Percentiles rank a stretch among this genome's conserved stretches.
Conservation (phyloP, 2,113 vertebrate genomes). For the Potamarius usumacintae region DNA sequence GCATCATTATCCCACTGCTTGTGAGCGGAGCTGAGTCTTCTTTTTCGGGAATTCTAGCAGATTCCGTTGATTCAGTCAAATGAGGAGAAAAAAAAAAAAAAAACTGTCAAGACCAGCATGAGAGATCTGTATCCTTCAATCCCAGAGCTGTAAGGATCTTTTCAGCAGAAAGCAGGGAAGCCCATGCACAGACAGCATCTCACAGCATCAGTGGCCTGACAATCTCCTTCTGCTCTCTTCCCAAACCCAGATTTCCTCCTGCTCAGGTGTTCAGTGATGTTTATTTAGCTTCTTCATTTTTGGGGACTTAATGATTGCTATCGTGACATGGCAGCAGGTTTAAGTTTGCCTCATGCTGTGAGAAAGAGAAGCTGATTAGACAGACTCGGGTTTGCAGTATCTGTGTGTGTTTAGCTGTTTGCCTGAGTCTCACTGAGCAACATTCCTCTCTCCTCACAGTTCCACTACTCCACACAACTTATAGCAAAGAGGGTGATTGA, state of each 20-base stretch:
- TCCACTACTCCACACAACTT: background rate
- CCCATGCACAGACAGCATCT: background rate
- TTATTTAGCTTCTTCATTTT: background rate
- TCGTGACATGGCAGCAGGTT: constrained; percentile 39
- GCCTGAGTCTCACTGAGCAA: background rate
- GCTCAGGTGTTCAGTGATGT: constrained; percentile 8
- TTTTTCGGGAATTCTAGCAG: background rate
- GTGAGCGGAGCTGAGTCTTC: background rate
- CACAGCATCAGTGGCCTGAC: constrained; percentile 12
- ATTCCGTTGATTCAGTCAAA: background rate
- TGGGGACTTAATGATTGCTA: constrained; percentile 18
- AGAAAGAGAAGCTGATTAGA: constrained; percentile 16
- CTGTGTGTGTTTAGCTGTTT: constrained; percentile 26
- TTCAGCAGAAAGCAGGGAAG: constrained; percentile 3
- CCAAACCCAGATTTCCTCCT: constrained; percentile 28
- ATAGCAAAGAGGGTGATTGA: background rate
- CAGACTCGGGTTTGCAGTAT: constrained; percentile 35
- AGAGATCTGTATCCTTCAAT: background rate
- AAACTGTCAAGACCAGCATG: background rate
- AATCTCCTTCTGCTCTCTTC: background rate
- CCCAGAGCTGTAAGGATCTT: background rate
- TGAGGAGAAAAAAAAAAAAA: background rate
- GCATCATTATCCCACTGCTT: constrained; percentile 2
- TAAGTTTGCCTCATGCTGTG: constrained; percentile 15
- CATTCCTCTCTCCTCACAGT: background rate